Base-by-base conservation (phyloP, 2,113 vertebrate species). In the Gymnorhina tibicen region DNA sequence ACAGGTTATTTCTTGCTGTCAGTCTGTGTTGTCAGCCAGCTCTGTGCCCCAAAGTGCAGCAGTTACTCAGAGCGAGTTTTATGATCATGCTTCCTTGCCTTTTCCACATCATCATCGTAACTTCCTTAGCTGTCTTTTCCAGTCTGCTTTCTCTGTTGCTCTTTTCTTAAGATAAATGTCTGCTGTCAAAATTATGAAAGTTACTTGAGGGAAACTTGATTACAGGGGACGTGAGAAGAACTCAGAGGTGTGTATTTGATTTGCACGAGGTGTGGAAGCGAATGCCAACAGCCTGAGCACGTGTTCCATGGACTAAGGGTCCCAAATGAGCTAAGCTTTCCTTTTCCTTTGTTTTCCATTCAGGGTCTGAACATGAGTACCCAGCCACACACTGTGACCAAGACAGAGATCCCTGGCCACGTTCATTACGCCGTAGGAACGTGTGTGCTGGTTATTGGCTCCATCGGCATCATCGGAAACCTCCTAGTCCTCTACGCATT, bases 401-500 rank as follows among this genome's bases (percentile, higher is more conserved):
- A 94, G 42, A 62, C 41, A 47, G 97, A 98, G 50, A 87, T 97
- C 64, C 97, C 97, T 0, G 72, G 87, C 62, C 24, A 96, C 5
- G 89, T 97, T 60, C 95, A 97, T 76, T 96, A 98, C 56, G 83
- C 83, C 0, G 77, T 98, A 64, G 98, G 97, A 70, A 94, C 97
- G 0, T 98, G 96, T 30, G 97, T 98, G 85, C 96, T 98, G n/a
- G 17, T 97, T 73, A 98, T 98, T 53, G 98, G 98, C 37, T 96
- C 85, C 53, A 37, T 97, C 10, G 97, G 97, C 63, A 83, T 98
- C 37, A 89, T 97, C 0, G 98, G 97, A 79, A 98, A 98, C 66
- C 89, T 98, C 42, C 79, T 98, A 5, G 97, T 98, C 26, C 94
- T 98, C 77, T 98, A 98, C 1, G 97, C 97, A 0, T 98, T 98